Conservation (phyloP, 2,888 invertebrate species). For the Erannis defoliaria region DNA sequence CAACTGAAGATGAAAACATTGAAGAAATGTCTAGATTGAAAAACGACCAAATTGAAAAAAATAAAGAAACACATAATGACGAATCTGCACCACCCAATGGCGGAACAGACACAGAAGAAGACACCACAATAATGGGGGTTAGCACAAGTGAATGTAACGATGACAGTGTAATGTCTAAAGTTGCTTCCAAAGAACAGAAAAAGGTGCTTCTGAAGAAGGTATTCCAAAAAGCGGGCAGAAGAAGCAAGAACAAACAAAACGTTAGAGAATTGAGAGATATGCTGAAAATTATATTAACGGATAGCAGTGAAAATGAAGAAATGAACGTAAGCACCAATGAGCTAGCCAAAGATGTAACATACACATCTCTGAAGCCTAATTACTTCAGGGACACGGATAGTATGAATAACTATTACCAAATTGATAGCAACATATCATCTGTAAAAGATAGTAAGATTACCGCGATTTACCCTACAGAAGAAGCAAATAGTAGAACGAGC, state of each 20-base stretch:
- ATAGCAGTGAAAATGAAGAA: slow-evolving; percentile 62
- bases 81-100: slow-evolving; percentile 36
- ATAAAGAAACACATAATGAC: slow-evolving; percentile 33
- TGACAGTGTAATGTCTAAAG: slow-evolving; percentile 40
- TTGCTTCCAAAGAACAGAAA: slow-evolving; percentile 57
- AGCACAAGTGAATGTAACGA: slow-evolving; percentile 45
- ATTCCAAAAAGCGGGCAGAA: slow-evolving; percentile 58
- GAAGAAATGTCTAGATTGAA: slow-evolving; percentile 31
- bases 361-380: slow-evolving; percentile 57
- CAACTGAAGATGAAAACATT: slow-evolving; percentile 33
- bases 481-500: slow-evolving; percentile 49
- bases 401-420: slow-evolving; percentile 61
- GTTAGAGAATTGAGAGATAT: slow-evolving; percentile 58
- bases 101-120: slow-evolving; percentile 43
- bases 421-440: slow-evolving; percentile 48
- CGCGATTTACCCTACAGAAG: slow-evolving; percentile 51
- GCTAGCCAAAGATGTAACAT: slow-evolving; percentile 57
- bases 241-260: slow-evolving; percentile 56
- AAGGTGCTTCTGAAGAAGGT: slow-evolving; percentile 64
- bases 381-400: slow-evolving; percentile 61
- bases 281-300: slow-evolving; percentile 65
- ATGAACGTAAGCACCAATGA: slow-evolving; percentile 49
- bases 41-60: slow-evolving; percentile 34
- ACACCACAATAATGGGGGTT: slow-evolving; percentile 38
- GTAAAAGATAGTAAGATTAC: slow-evolving; percentile 39